These are phyloP conservation scores for Drosophila suboccidentalis DNA, from an alignment of 2,888 invertebrate species.

Conservation along the genomic window DNA sequence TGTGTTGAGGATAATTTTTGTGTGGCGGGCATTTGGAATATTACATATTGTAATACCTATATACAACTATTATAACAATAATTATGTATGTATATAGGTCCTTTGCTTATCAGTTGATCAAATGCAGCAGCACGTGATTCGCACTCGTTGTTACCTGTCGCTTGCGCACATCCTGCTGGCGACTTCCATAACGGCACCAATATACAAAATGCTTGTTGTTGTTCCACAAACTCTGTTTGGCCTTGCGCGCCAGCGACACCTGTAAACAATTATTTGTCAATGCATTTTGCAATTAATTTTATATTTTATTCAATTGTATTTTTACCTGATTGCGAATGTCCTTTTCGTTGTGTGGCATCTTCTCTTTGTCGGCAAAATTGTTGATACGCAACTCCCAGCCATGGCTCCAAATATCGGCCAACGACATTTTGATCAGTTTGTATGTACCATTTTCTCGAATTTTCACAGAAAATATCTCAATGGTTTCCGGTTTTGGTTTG, in stretches of 20 bases:
- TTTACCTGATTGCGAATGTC: constrained; percentile 90
- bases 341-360: constrained; percentile 89
- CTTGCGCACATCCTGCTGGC: constrained; percentile 89
- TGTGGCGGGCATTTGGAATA: constrained; percentile 58
- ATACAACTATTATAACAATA: constrained; percentile 21
- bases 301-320: background rate
- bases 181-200: constrained; percentile 91
- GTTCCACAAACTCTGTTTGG: constrained; percentile 85
- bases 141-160: constrained; percentile 87
- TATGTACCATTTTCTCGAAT: constrained; percentile 86
- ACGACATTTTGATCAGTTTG: constrained; percentile 88
- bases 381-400: constrained; percentile 90
- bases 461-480: constrained; percentile 89
- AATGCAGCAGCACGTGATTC: constrained; percentile 75
- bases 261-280: constrained; percentile 29
- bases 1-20: constrained; percentile 20
- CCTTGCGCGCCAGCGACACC: constrained; percentile 85
- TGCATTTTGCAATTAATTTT: background rate
- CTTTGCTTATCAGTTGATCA: constrained; percentile 72
- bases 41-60: constrained; percentile 43
- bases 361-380: constrained; percentile 90
- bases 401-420: constrained; percentile 90
- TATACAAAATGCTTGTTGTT: constrained; percentile 89
- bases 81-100: constrained; percentile 30
- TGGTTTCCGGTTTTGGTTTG: constrained; percentile 90